A percentile compares a stretch with the other conserved stretches of the same genome.
phyloP scores from a whole-genome alignment of 2,888 invertebrate genomes.

The Eupithecia vulgata region DNA sequence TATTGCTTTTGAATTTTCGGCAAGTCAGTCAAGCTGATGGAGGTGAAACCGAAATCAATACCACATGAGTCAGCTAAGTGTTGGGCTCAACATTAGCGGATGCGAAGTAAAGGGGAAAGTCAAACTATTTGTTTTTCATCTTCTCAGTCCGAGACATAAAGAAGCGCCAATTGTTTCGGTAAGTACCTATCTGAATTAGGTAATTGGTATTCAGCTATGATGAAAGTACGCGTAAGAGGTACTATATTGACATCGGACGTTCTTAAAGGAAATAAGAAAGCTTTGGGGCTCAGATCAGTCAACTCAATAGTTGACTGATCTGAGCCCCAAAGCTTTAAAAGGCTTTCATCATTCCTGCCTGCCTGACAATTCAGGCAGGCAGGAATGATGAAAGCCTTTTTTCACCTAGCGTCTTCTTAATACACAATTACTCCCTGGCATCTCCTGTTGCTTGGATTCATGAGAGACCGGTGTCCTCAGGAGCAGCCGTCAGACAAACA shows the following conservation, averaged over 20 bases:
- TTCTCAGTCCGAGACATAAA: conserved; percentile 63
- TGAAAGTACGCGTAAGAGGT: conserved; percentile 65
- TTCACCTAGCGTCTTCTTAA: not conserved
- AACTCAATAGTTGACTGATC: too few species aligned
- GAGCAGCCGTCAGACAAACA: too few species aligned
- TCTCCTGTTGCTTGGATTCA: too few species aligned
- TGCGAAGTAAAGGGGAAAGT: conserved; percentile 80
- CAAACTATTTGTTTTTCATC: conserved; percentile 79
- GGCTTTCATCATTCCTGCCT: too few species aligned
- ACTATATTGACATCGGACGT: not conserved
- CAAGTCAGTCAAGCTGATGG: conserved; percentile 66
- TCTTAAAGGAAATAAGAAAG: not conserved
- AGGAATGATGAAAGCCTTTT: not conserved
- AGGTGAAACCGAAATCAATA: conserved; percentile 79
- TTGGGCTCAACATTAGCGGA: conserved; percentile 74
- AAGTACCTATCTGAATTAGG: conserved; percentile 38
- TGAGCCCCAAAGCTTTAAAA: too few species aligned
- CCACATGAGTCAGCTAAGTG: conserved; percentile 77
- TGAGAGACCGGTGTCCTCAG: too few species aligned
- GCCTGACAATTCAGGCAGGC: not conserved
- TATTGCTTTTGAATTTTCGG: conserved; percentile 47
- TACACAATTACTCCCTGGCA: not conserved
- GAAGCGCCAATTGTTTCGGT: conserved; percentile 50
- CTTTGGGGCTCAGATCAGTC: not conserved
- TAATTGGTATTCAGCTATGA: conserved; percentile 51